Base-by-base conservation (phyloP, 2,888 invertebrate genomes). In the Oligia fasciuncula region DNA sequence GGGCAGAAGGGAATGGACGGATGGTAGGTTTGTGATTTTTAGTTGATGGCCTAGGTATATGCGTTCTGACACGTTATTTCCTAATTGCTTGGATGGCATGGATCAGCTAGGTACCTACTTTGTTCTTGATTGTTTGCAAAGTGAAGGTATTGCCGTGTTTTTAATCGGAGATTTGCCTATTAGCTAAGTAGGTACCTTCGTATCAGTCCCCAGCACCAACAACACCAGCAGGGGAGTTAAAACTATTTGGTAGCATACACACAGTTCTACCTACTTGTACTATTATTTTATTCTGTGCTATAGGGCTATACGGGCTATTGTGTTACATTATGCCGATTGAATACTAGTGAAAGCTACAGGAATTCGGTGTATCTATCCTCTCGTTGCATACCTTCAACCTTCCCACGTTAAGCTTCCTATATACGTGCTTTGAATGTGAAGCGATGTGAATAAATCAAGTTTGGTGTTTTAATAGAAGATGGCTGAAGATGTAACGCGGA, bases 361-460 rank as follows among this genome's bases (percentile, higher is more conserved):
- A 86, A 79, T 86, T 79, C 29, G 67, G 76, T 67, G 0, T 51
- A 70, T 35, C 75, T 66, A 76, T 85, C 82, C 70, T 73, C 72
- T 60, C 63, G 29, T 66, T 74, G 74, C 69, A 83, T 86, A 84
- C 62, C 70, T 77, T 73, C 74, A 68, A 77, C 54, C 79, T 88
- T 88, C 87, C 75, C 87, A 87, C 80, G 83, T 79, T 85, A 65
- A 78, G 71, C 76, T 77, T 77, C 68, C 79, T 81, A 60, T 74
- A 73, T 29, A 78, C 69, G 79, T 77, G 87, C 65, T 79, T 76
- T 65, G 73, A 77, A 82, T 85, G 73, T 87, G 76, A 88, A 85
- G 77, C 74, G 68, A 69, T 88, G 75, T 69, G 78, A 87, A 87
- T 87, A 88, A 88, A 89, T 88, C 77, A 86, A 84, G 76, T 78